phyloP scores from a whole-genome alignment of 2,888 invertebrate species.

The Machimus rusticus region DNA sequence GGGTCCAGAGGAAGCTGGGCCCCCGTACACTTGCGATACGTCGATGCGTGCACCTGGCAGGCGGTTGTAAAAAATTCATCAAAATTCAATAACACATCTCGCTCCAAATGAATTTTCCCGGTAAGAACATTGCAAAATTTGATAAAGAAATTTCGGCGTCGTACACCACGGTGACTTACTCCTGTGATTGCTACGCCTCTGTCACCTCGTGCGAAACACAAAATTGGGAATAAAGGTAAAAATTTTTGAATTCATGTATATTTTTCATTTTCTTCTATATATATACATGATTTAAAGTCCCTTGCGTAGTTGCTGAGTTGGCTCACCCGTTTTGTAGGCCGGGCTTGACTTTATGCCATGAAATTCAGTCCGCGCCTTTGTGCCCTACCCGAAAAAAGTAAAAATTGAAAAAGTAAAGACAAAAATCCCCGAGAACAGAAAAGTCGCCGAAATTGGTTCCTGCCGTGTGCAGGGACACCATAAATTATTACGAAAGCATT shows the following conservation, averaged over 20 bases:
- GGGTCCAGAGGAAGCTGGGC: not conserved
- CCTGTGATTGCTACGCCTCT: not conserved
- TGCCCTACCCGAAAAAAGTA: not conserved
- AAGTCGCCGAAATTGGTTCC: not conserved
- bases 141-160: conserved; percentile 1
- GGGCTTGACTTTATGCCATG: not conserved
- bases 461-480: not conserved
- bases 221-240: not conserved
- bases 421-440: not conserved
- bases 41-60: not conserved
- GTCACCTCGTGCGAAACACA: not conserved
- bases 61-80: not conserved
- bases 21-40: not conserved
- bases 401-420: not conserved
- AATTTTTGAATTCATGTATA: not conserved
- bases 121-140: conserved; percentile 7
- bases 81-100: conserved; percentile 8
- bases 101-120: not conserved
- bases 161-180: not conserved
- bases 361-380: not conserved
- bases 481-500: not conserved
- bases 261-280: not conserved
- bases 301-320: not conserved
- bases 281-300: not conserved
- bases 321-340: not conserved